These are phyloP conservation scores for Gymnoscopelus braueri DNA, from an alignment of 2,797 vertebrate species.

Conservation along the genomic window DNA sequence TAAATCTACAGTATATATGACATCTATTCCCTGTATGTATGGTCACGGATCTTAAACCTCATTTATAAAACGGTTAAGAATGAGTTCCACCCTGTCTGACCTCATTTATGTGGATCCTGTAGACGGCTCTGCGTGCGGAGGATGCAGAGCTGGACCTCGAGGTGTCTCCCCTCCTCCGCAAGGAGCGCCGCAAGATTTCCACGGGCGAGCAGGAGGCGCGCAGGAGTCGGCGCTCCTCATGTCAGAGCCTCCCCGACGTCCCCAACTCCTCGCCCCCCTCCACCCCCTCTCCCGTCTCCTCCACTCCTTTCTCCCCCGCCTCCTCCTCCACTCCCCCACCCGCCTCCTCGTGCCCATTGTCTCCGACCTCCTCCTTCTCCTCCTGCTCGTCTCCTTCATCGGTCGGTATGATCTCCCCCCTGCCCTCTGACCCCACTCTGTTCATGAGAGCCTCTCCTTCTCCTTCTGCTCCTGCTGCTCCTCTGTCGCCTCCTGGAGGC, in stretches of 20 bases:
- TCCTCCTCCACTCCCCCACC: slow-evolving; percentile 48
- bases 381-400: slow-evolving; percentile 8
- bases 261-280: slow-evolving; percentile 24
- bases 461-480: too few species aligned
- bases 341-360: slow-evolving; percentile 36
- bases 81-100: too few species aligned
- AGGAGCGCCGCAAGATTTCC: slow-evolving; percentile 76
- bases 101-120: neutral
- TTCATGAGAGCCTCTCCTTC: slow-evolving; percentile 51
- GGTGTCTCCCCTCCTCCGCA: slow-evolving; percentile 57
- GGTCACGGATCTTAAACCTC: neutral
- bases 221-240: slow-evolving; percentile 68
- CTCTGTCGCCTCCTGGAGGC: slow-evolving; percentile 31
- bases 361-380: neutral
- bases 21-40: neutral
- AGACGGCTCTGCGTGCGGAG: slow-evolving; percentile 84
- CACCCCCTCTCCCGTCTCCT: slow-evolving; percentile 13
- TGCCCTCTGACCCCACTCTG: slow-evolving; percentile 45
- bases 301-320: neutral
- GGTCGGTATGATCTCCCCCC: slow-evolving; percentile 31
- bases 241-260: slow-evolving; percentile 64
- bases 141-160: slow-evolving; percentile 80
- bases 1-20: neutral
- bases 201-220: slow-evolving; percentile 72
- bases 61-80: too few species aligned